Evolutionary conservation across 2,113 vertebrate species (phyloP), one percentile per base, ranked within the genome.

Genomic region (Perca flavescens): DNA sequence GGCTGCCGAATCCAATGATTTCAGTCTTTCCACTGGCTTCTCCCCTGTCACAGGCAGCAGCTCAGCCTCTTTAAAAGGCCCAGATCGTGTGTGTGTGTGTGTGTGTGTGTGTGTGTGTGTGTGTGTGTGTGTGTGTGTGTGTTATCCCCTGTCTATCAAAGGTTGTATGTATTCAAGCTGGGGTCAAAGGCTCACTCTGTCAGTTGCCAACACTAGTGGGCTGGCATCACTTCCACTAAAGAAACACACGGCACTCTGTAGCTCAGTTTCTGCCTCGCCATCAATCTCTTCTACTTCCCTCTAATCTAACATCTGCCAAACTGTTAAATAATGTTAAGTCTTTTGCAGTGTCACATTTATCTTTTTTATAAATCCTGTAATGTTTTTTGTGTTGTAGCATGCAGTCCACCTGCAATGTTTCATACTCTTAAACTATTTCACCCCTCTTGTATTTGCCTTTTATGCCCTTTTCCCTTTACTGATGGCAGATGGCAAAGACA

Each of bases 21-120:
- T 94, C 90, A 93, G 87, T 90, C 47, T 91, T 92, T 93, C 92
- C 90, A 88, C 79, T 88, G 68, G 49, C 58, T 47, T 84, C 61
- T 80, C 65, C 74, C 11, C 65, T 65, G 76, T 89, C 64, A 73
- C 77, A 74, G 60, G 80, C 88, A 91, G 87, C 89, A 85, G 88
- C 84, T 90, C 4, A 64, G 74, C 81, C 90, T 69, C 90, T 92
- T 91, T 88, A 82, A 88, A 84, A 88, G 49, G 52, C 69, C 57
- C 64, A 61, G 56, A 84, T 86, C 76, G 31, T 34, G 31, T 34
- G 31, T 34, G 31, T 34, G 31, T 31, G 31, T 5, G 31, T 31
- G 31, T 31, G 31, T 34, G 31, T 34, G 31, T 34, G 31, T 34
- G 31, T 31, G 31, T 5, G 31, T 31, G 31, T 31, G 31, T 34